These are phyloP conservation scores for Dermochelys coriacea DNA, from an alignment of 2,797 vertebrate species.

Conservation along the genomic window DNA sequence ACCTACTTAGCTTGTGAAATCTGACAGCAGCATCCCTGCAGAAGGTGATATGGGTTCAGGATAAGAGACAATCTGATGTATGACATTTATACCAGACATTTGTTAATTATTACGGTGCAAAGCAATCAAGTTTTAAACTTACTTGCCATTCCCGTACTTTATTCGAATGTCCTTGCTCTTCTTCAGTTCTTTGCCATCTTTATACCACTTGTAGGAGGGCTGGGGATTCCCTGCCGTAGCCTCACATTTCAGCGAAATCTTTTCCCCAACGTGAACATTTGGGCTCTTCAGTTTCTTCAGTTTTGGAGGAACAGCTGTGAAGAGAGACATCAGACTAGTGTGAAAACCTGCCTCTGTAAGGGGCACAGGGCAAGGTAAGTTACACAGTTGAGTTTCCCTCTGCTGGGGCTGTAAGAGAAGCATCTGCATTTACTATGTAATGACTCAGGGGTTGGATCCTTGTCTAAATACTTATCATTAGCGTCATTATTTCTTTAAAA, in stretches of 20 bases:
- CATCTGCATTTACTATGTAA: not conserved
- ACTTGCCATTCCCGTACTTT: conserved; percentile 90
- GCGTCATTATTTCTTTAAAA: not conserved
- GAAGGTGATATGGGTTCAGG: not conserved
- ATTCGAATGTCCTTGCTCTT: conserved; percentile 92
- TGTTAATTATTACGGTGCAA: not conserved
- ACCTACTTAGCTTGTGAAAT: not conserved
- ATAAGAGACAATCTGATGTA: not conserved
- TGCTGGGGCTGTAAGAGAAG: not conserved
- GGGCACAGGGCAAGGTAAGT: fast-evolving
- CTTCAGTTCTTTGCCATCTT: conserved; percentile 95
- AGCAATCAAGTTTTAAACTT: conserved; percentile 33
- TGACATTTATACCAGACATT: not conserved
- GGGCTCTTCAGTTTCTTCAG: conserved; percentile 93
- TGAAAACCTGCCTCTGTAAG: not conserved
- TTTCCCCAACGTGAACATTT: conserved; percentile 89
- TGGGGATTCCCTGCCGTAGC: conserved; percentile 88
- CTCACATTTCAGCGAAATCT: conserved; percentile 93
- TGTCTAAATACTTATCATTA: not conserved
- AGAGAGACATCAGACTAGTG: conserved; percentile 36
- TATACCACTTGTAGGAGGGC: conserved; percentile 95
- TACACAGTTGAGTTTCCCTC: not conserved
- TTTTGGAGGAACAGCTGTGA: conserved; percentile 88
- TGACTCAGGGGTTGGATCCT: not conserved
- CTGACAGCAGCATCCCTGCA: too few relatives aligned